These are phyloP conservation scores for Diachrysia chrysitis DNA, from an alignment of 2,888 invertebrate genomes.

Conservation along the genomic window DNA sequence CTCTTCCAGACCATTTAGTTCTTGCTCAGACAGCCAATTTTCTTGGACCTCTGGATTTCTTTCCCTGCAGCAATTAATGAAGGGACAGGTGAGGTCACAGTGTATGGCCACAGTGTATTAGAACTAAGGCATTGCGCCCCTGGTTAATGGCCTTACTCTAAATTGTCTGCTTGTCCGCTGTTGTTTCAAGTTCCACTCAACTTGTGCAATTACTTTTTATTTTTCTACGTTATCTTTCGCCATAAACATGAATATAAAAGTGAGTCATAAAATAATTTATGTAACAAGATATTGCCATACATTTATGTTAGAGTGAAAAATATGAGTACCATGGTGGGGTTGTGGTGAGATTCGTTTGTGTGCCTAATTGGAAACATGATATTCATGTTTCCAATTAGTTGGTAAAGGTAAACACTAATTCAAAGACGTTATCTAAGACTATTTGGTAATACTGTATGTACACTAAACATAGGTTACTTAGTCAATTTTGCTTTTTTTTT, in stretches of 20 bases:
- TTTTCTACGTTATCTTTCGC: slow-evolving; percentile 57
- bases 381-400: slow-evolving; percentile 40
- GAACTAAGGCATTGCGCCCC: slow-evolving; percentile 62
- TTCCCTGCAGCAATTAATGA: slow-evolving; percentile 65
- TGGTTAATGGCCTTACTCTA: slow-evolving; percentile 61
- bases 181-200: slow-evolving; percentile 52
- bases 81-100: slow-evolving; percentile 67
- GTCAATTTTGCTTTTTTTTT: too few species aligned
- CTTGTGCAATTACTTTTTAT: slow-evolving; percentile 64
- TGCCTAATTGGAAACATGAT: slow-evolving; percentile 27
- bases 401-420: slow-evolving; percentile 12
- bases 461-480: too few species aligned
- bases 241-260: slow-evolving; percentile 62
- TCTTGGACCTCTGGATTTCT: slow-evolving; percentile 57
- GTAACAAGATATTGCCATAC: slow-evolving; percentile 47
- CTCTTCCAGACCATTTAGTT: slow-evolving; percentile 70
- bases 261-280: slow-evolving; percentile 56
- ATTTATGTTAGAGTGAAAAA: slow-evolving; percentile 44
- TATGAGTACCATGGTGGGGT: slow-evolving; percentile 28
- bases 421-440: not conserved
- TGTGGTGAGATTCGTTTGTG: slow-evolving; percentile 38
- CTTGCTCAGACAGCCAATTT: slow-evolving; percentile 54
- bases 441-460: too few species aligned
- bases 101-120: slow-evolving; percentile 66
- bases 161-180: slow-evolving; percentile 49